These are phyloP conservation scores for Addax nasomaculatus DNA, from an alignment of 2,113 vertebrate species.

Conservation along the genomic window DNA sequence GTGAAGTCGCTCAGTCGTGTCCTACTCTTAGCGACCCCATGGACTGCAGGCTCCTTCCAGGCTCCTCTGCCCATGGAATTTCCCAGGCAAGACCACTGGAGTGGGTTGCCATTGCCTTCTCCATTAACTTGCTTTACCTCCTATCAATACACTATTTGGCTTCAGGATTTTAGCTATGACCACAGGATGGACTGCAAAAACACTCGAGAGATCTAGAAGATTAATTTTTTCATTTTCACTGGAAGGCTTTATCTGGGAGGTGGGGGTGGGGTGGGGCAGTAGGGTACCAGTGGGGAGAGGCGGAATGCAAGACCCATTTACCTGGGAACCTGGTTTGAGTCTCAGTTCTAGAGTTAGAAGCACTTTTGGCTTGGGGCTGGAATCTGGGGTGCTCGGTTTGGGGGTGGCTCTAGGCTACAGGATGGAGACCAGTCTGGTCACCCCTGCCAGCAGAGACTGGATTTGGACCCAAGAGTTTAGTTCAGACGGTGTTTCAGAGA, in stretches of 20 bases:
- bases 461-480: neutral
- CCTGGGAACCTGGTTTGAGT: neutral
- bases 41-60: no score
- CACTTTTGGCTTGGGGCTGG: neutral
- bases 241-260: neutral
- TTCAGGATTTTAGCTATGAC: neutral
- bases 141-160: neutral
- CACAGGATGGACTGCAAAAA: neutral
- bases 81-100: no score
- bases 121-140: neutral
- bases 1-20: no score
- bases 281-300: neutral
- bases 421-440: neutral
- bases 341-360: neutral
- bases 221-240: neutral
- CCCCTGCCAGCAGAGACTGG: neutral
- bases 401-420: neutral
- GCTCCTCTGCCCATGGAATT: no score
- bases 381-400: no score
- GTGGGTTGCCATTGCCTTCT: no score
- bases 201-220: neutral
- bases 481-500: neutral
- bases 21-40: no score
- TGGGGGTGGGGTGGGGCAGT: neutral
- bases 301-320: neutral